phyloP scores from a whole-genome alignment of 2,113 vertebrate species.

The Dipodomys stephensi region DNA sequence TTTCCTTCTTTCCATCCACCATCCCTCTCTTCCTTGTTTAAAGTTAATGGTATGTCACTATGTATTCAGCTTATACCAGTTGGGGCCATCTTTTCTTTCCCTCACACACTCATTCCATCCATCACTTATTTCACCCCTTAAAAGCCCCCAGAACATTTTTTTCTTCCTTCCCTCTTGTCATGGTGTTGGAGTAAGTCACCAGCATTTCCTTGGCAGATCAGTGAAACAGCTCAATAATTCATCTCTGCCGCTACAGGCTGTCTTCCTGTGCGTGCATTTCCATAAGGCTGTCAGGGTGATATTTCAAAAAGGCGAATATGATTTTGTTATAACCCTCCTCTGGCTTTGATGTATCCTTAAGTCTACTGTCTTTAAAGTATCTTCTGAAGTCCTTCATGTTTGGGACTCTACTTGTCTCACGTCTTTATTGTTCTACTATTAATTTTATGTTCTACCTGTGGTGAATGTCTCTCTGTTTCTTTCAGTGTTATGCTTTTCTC shows the following conservation, averaged over 20 bases:
- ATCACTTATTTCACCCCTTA: not conserved
- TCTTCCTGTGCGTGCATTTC: not conserved
- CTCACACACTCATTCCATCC: not conserved
- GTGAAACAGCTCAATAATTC: not conserved
- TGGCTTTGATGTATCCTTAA: not conserved
- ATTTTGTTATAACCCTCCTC: not conserved
- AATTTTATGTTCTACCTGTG: not conserved
- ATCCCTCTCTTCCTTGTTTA: slow-evolving; percentile 3
- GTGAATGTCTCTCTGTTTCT: not conserved
- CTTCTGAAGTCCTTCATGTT: not conserved
- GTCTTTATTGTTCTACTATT: not conserved
- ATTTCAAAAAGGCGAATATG: not conserved
- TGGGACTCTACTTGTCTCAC: not conserved
- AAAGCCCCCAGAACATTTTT: not conserved
- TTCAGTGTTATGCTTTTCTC: not conserved
- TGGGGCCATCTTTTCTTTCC: not conserved
- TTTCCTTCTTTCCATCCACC: no score
- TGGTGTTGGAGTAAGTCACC: not conserved
- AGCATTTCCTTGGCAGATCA: not conserved
- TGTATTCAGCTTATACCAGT: not conserved
- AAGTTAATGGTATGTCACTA: not conserved
- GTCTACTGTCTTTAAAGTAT: not conserved
- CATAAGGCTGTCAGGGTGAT: not conserved
- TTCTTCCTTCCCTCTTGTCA: not conserved
- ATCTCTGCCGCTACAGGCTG: not conserved